Conservation (phyloP, 2,113 vertebrate species). For the Tretioscincus oriximinensis region DNA sequence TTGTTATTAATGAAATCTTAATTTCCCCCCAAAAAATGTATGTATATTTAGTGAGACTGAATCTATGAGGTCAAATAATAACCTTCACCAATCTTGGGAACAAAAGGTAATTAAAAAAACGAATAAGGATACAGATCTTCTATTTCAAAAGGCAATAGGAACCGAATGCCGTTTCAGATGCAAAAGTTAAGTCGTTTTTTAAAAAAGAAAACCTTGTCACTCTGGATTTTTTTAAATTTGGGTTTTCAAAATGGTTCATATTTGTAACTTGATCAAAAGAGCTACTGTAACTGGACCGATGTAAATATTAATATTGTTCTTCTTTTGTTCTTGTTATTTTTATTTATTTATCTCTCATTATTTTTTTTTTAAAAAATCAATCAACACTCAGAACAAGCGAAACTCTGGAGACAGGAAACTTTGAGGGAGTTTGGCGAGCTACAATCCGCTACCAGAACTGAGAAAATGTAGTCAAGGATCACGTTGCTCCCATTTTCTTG, state of each 20-base stretch:
- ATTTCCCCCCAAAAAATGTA: too few relatives aligned
- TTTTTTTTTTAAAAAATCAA: too few relatives aligned
- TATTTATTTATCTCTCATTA: too few relatives aligned
- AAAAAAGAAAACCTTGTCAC: conserved; percentile 25
- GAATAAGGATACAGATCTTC: background rate
- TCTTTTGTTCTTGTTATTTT: too few relatives aligned
- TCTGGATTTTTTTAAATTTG: conserved; percentile 37
- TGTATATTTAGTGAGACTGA: background rate
- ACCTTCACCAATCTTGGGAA: background rate
- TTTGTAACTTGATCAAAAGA: conserved; percentile 64
- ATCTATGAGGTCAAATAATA: background rate
- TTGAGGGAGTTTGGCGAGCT: background rate
- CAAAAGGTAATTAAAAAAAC: background rate
- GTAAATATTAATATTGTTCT: background rate
- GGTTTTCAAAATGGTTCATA: conserved; percentile 59
- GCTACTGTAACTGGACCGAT: conserved; percentile 63
- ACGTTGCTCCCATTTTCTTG: too few relatives aligned
- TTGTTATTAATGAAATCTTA: background rate
- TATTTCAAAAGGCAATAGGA: background rate
- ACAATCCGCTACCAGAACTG: background rate
- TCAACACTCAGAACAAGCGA: background rate
- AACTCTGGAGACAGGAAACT: background rate
- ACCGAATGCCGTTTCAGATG: conserved; percentile 23
- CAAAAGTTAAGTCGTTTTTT: conserved; percentile 58
- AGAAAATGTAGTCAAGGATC: background rate